Base-by-base conservation (phyloP, 2,113 vertebrate species). In the Shinisaurus crocodilurus region DNA sequence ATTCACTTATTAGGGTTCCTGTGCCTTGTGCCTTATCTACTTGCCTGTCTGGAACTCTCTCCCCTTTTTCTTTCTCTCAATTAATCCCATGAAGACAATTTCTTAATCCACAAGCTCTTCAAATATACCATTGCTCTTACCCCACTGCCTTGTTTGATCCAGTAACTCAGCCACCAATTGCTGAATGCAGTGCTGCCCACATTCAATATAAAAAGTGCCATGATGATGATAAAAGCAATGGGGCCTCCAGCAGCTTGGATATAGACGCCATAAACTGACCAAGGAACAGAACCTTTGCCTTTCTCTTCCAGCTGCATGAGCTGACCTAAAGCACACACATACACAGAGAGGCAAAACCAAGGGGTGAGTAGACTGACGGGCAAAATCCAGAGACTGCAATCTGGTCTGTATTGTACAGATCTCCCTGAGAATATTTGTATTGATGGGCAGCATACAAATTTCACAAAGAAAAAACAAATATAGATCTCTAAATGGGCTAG, bases 141-240 rank as follows among this genome's bases (percentile, higher is more conserved):
- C 97, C 98, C 98, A 69, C 98, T 99, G 97, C 98, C 98, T 97
- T 98, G 98, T 86, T 98, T 99, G 97, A 99, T 98, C 98, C 98
- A 99, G 96, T 98, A 99, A 94, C 98, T 98, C 89, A 99, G 95
- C 98, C 98, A 99, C 98, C 98, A 99, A 88, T 98, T 99, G 95
- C 98, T 99, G 93, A 99, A 99, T 83, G 98, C 97, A 0, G 97
- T 98, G 91, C 98, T 99, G 90, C 98, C 98, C 96, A 99, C 98
- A 4, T 98, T 99, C 82, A 99, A 94, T 86, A 98, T 93, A 79
- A 99, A 99, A 37, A 99, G 97, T 0, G 95, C 93, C 96, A 98
- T 97, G 91, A 99, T 98, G 93, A 98, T 70, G 5, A 98, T 96
- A 94, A 98, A 99, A 0, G 98, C 98, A 79, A 98, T 90, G 18